Base-by-base conservation (phyloP, 2,113 vertebrate genomes). In the Semnornis frantzii region DNA sequence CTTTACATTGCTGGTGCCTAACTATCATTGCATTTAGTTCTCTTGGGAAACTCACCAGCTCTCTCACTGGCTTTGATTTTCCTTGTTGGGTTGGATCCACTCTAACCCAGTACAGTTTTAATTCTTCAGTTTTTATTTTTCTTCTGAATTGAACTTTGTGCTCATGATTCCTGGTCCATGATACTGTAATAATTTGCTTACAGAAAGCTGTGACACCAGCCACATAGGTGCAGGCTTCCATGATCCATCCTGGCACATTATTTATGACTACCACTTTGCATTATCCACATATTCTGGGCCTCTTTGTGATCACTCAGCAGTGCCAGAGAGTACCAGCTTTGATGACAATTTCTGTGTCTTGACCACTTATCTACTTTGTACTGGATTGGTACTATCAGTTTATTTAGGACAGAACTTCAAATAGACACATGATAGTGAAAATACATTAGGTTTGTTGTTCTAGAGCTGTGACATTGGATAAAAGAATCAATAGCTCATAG, bases 221-320 rank as follows among this genome's bases (percentile, higher is more conserved):
- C 17, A 57, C 65, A 55, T 12, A 30, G 39, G 15, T 78, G 17
- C 48, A 71, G 31, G 19, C 25, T 78, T 89, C 42, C 59, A 12
- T 3, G 2, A 9, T 68, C 9, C 6, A 3, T 31, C 48, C 37
- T 75, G 42, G 20, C 21, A 21, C 0, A 0, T 60, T n/a, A 15
- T 11, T 82, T 90, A 46, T 74, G 64, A 33, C 73, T 58, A 39
- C 24, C 27, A 11, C 25, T 83, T 90, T 74, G 9, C 24, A 6
- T 71, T 39, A 57, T 13, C 23, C n/a, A 21, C 17, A 14, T 12
- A 28, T 4, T 4, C 8, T 31, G n/a, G 28, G 33, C 54, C 37
- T 77, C 68, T 34, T 70, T 54, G 17, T 14, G 8, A 19, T 34
- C 46, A 24, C 74, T 79, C 12, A 17, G 10, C 27, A 46, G 16